Conservation (phyloP, 1,140 invertebrate genomes). For the Cylas formicarius region DNA sequence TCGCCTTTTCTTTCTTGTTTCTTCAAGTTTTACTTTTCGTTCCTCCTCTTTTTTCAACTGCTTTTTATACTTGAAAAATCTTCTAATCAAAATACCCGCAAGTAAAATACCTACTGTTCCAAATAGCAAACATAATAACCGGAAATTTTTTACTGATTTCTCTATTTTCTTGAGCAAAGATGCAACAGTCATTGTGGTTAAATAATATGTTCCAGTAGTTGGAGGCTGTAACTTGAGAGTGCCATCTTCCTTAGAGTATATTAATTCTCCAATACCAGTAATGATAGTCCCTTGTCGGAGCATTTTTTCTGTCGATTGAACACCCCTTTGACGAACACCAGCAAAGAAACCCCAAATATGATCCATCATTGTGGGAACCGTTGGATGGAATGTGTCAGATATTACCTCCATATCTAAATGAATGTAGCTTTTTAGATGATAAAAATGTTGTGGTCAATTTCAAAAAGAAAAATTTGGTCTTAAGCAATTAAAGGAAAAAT, state of each 20-base stretch:
- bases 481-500: constrained; percentile 1
- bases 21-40: constrained; percentile 53
- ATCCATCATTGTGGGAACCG: constrained; percentile 60
- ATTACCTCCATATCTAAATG: constrained; percentile 63
- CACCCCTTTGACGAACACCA: constrained; percentile 62
- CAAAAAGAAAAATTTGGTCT: background rate
- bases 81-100: constrained; percentile 54
- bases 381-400: constrained; percentile 67
- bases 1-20: constrained; percentile 55
- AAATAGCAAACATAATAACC: constrained; percentile 57
- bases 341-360: constrained; percentile 74
- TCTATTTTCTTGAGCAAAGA: constrained; percentile 54
- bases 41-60: constrained; percentile 49
- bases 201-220: constrained; percentile 56
- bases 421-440: background rate
- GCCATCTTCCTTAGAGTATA: constrained; percentile 44
- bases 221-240: constrained; percentile 61
- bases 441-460: background rate
- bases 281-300: constrained; percentile 65
- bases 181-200: constrained; percentile 51
- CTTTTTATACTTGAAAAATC: constrained; percentile 51
- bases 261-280: constrained; percentile 67
- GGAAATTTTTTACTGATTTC: constrained; percentile 56
- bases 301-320: constrained; percentile 75
- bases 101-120: constrained; percentile 59